A percentile compares a stretch with the other conserved stretches of the same genome.
Evolutionary conservation across 2,797 vertebrate species (phyloP).

Genomic region (Poeciliopsis infans): DNA sequence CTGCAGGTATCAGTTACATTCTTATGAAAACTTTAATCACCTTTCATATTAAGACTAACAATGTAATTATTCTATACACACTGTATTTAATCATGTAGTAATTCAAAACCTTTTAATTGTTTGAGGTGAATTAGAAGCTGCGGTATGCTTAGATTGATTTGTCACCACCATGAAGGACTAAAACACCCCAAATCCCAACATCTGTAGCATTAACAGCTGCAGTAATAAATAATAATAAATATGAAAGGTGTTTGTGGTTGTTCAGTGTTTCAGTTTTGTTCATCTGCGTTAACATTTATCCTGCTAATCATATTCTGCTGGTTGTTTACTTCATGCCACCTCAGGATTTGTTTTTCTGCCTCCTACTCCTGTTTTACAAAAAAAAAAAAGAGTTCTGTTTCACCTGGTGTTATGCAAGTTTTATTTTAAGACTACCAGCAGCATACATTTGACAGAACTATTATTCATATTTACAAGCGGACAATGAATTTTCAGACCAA

Average conservation of each 20-base stretch:
- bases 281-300: not conserved
- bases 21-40: not conserved
- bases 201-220: not conserved
- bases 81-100: not conserved
- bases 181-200: not conserved
- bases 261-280: not conserved
- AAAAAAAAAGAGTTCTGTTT: not conserved
- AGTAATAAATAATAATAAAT: not conserved
- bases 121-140: slow-evolving; percentile 1
- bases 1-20: not conserved
- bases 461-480: not conserved
- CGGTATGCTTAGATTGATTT: not conserved
- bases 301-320: slow-evolving; percentile 4
- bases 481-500: not conserved
- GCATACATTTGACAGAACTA: slow-evolving; percentile 1
- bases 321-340: not conserved
- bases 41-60: slow-evolving; percentile 1
- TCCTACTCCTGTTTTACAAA: slow-evolving; percentile 6
- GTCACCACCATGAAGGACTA: not conserved
- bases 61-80: not conserved
- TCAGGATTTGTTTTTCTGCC: not conserved
- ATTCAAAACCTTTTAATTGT: not conserved
- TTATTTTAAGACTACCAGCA: not conserved
- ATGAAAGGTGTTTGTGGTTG: not conserved
- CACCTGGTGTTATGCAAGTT: slow-evolving; percentile 5